phyloP scores from a whole-genome alignment of 2,797 vertebrate species.

The Characodon lateralis region DNA sequence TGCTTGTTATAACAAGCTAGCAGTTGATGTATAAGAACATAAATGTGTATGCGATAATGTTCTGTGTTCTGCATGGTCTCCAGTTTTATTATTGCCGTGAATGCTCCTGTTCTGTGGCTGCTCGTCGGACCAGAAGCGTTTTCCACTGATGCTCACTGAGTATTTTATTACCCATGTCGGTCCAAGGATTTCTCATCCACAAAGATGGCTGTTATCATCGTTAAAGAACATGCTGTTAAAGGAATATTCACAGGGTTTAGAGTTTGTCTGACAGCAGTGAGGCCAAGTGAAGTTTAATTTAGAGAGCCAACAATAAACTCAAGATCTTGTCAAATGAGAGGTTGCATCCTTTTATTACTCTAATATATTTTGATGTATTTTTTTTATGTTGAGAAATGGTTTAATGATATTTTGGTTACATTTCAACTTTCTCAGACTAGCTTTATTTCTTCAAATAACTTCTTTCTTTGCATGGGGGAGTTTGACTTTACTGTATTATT shows the following conservation, averaged over 20 bases:
- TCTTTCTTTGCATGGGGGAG: neutral
- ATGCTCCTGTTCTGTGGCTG: constrained; percentile 51
- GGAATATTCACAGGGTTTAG: constrained; percentile 5
- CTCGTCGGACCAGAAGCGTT: constrained; percentile 72
- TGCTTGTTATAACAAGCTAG: constrained; percentile 57
- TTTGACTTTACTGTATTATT: too few species aligned
- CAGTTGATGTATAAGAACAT: constrained; percentile 35
- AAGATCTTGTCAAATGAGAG: neutral
- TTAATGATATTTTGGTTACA: neutral
- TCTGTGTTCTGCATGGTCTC: constrained; percentile 48
- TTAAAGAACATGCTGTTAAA: constrained; percentile 18
- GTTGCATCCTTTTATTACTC: neutral
- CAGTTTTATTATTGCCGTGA: constrained; percentile 33
- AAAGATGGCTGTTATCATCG: constrained; percentile 13
- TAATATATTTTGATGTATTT: neutral
- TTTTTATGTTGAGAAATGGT: neutral
- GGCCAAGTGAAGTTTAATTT: constrained; percentile 1
- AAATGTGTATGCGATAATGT: constrained; percentile 44
- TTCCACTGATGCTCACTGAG: constrained; percentile 56
- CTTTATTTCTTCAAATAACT: neutral
- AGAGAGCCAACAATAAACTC: constrained; percentile 15
- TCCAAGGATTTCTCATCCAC: constrained; percentile 42
- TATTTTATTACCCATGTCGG: constrained; percentile 29
- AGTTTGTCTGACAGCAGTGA: constrained; percentile 32
- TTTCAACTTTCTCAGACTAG: neutral